Evolutionary conservation across 2,113 vertebrate genomes (phyloP), one percentile per base, ranked within the genome.

Genomic region (Merops nubicus): DNA sequence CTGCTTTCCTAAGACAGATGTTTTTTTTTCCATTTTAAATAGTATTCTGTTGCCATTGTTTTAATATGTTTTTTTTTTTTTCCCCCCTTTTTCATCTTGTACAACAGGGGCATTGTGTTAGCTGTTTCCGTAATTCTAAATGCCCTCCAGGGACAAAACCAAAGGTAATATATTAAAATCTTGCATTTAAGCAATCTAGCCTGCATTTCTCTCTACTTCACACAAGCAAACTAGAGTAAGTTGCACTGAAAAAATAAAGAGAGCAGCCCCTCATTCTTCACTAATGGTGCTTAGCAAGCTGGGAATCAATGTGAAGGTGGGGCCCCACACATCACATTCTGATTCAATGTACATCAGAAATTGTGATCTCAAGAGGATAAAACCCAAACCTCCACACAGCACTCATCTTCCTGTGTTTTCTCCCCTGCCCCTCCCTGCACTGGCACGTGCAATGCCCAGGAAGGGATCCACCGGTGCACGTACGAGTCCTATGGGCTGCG

Each of bases 61-160:
- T 91, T 90, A 92, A 96, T 38, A 31, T 6, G 33, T 2, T 26
- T 33, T 50, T 72, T 69, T 51, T 72, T 34, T 18, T 23, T 9
- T 33, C 16, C 33, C 40, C 5, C 6, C 18, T 59, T 85, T 70
- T 76, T 36, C 42, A 11, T 79, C 94, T 80, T 96, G 28, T 86
- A 56, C 80, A 50, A 88, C 72, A 99, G 99, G 98, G 98, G 6
- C 77, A 78, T 6, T 99, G 99, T 86, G 97, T 95, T 21, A 69
- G 80, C 78, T 99, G 99, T 79, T 25, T 57, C 21, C 60, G 15
- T 18, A 79, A 73, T 3, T 60, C 85, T 11, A 88, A 69, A 40
- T 99, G 99, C 83, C 99, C 99, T 3, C 12, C 45, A 17, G 97
- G 97, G 34, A 97, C 97, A 82, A 99, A 98, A 91, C 18, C 91